These are phyloP conservation scores for Morbakka virulenta DNA, from an alignment of 30 jellyfish, hydroid and myxozoan species.

Conservation along the genomic window DNA sequence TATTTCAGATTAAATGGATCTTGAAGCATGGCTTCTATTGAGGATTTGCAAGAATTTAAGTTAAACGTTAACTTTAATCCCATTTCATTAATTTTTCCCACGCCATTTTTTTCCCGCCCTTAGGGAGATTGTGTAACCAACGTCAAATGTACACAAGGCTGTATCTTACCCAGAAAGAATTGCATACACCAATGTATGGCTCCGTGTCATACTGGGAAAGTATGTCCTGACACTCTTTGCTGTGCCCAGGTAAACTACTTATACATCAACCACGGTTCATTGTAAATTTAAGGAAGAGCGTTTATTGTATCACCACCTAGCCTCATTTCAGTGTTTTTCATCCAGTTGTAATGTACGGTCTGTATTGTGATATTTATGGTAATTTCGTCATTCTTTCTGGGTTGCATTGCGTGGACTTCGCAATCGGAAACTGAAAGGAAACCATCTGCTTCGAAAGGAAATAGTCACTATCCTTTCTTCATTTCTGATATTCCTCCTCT, in stretches of 20 bases:
- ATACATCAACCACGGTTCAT: background rate
- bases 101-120: background rate
- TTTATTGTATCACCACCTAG: background rate
- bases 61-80: no score
- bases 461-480: no score
- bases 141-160: conserved; percentile 75
- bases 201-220: conserved; percentile 78
- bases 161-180: conserved; percentile 60
- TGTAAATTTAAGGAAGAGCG: background rate
- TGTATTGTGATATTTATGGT: no score
- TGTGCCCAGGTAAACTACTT: conserved; percentile 66
- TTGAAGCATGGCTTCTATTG: no score
- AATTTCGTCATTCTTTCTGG: no score
- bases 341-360: background rate
- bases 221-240: conserved; percentile 92
- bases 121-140: conserved; percentile 68
- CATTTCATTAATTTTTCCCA: no score
- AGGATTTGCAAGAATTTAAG: no score
- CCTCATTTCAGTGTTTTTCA: background rate
- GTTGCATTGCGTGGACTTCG: no score
- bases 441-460: no score
- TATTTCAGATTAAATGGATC: no score
- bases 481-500: no score
- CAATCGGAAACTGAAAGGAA: no score
- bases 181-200: conserved; percentile 89